Percentiles rank a stretch among this genome's conserved stretches.
Evolutionary conservation across 2,113 vertebrate species (phyloP).

Genomic region (Pterocles orientalis): DNA sequence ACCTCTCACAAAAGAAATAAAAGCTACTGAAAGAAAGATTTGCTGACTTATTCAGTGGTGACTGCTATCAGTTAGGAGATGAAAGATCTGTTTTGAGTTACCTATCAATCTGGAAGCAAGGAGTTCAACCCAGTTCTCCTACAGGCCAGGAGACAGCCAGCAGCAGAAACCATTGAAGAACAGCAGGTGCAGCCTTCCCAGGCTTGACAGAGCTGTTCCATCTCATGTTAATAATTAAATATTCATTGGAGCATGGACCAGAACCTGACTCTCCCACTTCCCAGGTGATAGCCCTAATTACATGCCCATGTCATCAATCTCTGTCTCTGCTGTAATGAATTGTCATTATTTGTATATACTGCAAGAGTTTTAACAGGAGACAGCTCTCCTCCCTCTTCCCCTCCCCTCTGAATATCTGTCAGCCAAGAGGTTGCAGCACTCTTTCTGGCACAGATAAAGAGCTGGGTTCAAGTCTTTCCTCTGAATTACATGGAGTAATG

Average conservation of each 20-base stretch:
- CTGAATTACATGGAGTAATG: background rate
- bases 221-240: constrained; percentile 71
- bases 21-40: background rate
- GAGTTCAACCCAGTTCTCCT: background rate
- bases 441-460: background rate
- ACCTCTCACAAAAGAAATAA: background rate
- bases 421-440: background rate
- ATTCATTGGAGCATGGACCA: constrained; percentile 65
- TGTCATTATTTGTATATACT: constrained; percentile 59
- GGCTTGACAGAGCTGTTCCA: constrained; percentile 58
- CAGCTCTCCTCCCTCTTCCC: background rate
- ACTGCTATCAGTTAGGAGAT: background rate
- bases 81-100: background rate
- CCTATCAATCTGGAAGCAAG: background rate
- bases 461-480: background rate
- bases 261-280: constrained; percentile 62
- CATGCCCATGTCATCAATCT: constrained; percentile 63
- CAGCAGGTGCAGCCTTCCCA: constrained; percentile 48
- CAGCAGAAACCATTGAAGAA: constrained; percentile 31
- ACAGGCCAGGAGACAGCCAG: background rate
- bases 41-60: background rate
- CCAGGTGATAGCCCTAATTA: constrained; percentile 68
- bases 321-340: constrained; percentile 64
- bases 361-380: constrained; percentile 43
- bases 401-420: background rate